Evolutionary conservation across 2,113 vertebrate genomes (phyloP).

Genomic region (Phalacrocorax brasilianus): DNA sequence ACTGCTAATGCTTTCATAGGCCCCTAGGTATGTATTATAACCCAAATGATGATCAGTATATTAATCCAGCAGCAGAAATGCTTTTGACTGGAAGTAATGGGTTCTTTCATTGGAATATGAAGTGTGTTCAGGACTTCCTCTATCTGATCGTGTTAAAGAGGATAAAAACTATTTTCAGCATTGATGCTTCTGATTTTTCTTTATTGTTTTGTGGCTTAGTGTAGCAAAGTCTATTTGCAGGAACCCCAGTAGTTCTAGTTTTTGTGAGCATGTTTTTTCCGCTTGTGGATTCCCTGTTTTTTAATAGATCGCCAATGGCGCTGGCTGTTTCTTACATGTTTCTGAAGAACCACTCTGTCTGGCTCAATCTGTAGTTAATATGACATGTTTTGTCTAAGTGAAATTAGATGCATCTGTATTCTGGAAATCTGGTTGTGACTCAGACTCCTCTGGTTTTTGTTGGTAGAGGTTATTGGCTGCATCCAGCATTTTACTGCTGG

Average conservation of each 20-base stretch:
- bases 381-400: not conserved
- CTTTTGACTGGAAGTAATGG: not conserved
- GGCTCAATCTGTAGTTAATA: not conserved
- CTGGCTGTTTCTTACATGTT: not conserved
- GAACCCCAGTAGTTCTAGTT: not conserved
- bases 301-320: not conserved
- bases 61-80: not conserved
- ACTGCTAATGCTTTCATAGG: not conserved
- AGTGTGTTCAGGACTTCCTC: not conserved
- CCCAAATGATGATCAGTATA: not conserved
- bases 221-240: not conserved
- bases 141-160: not conserved
- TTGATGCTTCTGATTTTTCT: not conserved
- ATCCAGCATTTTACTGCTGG: not conserved
- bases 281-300: not conserved
- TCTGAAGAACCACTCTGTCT: not conserved
- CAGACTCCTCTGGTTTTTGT: not conserved
- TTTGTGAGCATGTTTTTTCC: not conserved
- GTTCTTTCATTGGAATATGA: not conserved
- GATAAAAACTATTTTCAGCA: not conserved
- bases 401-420: not conserved
- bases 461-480: not conserved
- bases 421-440: not conserved
- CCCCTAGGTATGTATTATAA: not conserved
- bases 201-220: not conserved